Evolutionary conservation across 2,113 vertebrate genomes (phyloP), one percentile per base, ranked within the genome.

Genomic region (Picathartes gymnocephalus): DNA sequence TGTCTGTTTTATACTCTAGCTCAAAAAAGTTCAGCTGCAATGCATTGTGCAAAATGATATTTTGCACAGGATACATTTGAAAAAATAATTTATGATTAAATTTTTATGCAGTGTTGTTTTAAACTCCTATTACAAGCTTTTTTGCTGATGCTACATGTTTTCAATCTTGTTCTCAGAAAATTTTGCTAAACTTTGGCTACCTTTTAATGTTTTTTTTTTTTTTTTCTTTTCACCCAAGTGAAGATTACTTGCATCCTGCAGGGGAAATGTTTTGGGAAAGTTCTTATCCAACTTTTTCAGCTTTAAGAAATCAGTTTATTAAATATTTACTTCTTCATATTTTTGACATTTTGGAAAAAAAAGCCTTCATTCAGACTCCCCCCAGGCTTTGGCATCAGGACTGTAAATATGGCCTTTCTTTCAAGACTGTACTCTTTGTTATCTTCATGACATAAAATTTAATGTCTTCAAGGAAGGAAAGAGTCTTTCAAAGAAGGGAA

Each of bases 21-120:
- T 95, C 88, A 11, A 86, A 95, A 85, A 90, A 51, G 68, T 74
- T 96, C 88, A 86, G 23, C 88, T 90, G 54, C 45, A 95, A 90
- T 54, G 35, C 50, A 71, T 78, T 81, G 70, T 93, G 81, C 86
- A 93, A 90, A 87, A 88, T n/a, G 50, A 58, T 91, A 79, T 82
- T 95, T 92, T 88, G 66, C 51, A 77, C 56, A 64, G 74, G 81
- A 50, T 70, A 73, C 14, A 80, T 80, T 77, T 88, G 54, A 88
- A 90, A 70, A 90, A 93, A 81, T 80, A 91, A 54, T 90, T 95
- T 85, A 80, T 86, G 56, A 53, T 66, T 45, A 64, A 47, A 28
- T 77, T 94, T 89, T 91, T 88, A 62, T 5, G 17, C 54, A 73
- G 12, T 81, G 47, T 47, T 95, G 31, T 93, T 68, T 92, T 84